Evolutionary conservation across 1,140 invertebrate genomes (phyloP), one percentile per base, ranked within the genome.

Genomic region (Lepidostoma basale): DNA sequence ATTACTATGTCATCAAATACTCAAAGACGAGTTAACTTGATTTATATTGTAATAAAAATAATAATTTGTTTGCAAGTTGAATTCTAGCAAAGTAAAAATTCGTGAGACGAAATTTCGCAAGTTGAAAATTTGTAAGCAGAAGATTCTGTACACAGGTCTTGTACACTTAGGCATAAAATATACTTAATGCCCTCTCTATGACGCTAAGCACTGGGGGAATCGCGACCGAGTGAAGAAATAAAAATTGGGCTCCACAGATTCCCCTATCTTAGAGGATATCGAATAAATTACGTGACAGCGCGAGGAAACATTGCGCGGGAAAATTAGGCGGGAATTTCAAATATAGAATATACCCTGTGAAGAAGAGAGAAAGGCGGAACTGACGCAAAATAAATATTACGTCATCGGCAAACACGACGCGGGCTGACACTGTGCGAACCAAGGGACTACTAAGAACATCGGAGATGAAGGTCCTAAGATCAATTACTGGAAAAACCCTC

Each of bases 201-300:
- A 56, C 52, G 52, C 22, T 36, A 56, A 56, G 28, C 28, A 16
- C 28, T 18, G 44, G 45, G 33, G 23, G 25, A 49, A 49, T 49
- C 42, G 59, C 40, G 20, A 62, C 25, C 62, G 30, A 33, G 45
- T 36, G 45, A 62, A 68, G 66, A 68, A 62, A 62, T 68, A 68
- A 67, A 68, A 68, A 68, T 54, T 33, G 9, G n/a, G 47, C 26
- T 45, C 26, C 44, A 42, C 36, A 26, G 52, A 67, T 28, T 36
- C 26, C 63, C 36, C 62, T 65, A 56, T 56, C 63, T 63, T 36
- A 18, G 25, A 16, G 40, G 36, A 40, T 59, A 49, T 60, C 69
- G 36, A 59, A 71, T 71, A 71, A 71, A 71, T 71, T 71, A 71
- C 64, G 69, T 67, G 69, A 70, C 69, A 67, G 69, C 60, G 59